Evolutionary conservation across 2,888 invertebrate species (phyloP), one percentile per base, ranked within the genome.

Genomic region (Steinernema scapterisci): DNA sequence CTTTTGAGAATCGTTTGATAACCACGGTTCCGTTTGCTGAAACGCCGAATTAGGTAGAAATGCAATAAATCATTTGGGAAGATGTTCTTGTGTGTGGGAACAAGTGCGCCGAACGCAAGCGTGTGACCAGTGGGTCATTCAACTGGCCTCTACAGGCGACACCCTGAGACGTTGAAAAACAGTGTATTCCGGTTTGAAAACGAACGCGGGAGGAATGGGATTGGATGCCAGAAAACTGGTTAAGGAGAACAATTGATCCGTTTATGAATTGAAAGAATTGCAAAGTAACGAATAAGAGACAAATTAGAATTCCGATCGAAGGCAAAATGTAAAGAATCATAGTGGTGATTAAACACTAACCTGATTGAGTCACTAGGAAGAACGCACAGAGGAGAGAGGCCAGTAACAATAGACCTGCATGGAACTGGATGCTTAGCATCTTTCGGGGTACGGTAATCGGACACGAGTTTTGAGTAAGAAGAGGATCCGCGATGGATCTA

Each of bases 1-100:
- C 83, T 52, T 72, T 52, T 25, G 84, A 83, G 70, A 84, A 82
- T 25, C 83, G 63, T 52, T 78, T 81, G 23, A 82, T 81, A 16
- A 81, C 75, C 27, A 81, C 83, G 16, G 51, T 51, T 16, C 25
- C 46, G 27, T 71, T 44, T 3, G 23, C 71, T 71, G 46, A 71
- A 71, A 71, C 38, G 9, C 9, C 5, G 9, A 38, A 38, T 38
- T 38, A 38, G 9, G 9, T 38, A 9, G 21, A 23, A n/a, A 52
- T 21, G 52, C 19, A 27, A 63, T 63, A 7, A 63, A 63, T 63
- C 63, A 48, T 38, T 63, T 21, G 16, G 31, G 16, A 13, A 31
- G 52, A 25, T 63, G 63, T 63, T 63, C 63, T 16, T 25, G 23
- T 63, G 9, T 9, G 27, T 19, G 63, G 19, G 38, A 63, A 31